Base-by-base conservation (phyloP, 2,113 vertebrate species). In the Rhinopomastus cyanomelas region DNA sequence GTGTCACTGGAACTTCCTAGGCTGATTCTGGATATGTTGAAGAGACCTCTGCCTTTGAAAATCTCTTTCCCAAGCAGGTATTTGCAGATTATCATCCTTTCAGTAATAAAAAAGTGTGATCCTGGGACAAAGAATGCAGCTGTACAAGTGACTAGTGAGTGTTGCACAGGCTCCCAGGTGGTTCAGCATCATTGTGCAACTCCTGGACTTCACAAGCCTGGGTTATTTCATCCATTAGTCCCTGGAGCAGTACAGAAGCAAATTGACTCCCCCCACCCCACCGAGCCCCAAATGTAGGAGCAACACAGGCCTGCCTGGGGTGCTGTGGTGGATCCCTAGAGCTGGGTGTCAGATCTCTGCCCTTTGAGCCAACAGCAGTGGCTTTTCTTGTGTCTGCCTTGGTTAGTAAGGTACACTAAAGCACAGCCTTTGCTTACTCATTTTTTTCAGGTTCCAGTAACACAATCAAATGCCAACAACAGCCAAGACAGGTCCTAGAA, bases 1-100 rank as follows among this genome's bases (percentile, higher is more conserved):
- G 39, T 42, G 81, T 27, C 66, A 79, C 74, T 92, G 78, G 53
- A 93, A 75, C 59, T 62, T 81, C 39, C 51, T 82, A 73, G 49
- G 59, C 17, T 92, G 77, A 65, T 53, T 90, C 46, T 51, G 65
- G 71, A 36, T 30, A 42, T 46, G 30, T 85, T 92, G 76, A 90
- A 72, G 65, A 92, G 57, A 48, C 25, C 81, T 61, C 30, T 77
- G 57, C 29, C 12, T 69, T 60, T 62, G 32, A 48, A 94, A 85
- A 90, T 85, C 36, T 82, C 74, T 90, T 87, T 85, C 34, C 55
- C 32, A 56, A 79, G 74, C 68, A 90, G 59, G 17, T 87, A 85
- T 81, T 29, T 57, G 39, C 55, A 61, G 55, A 87, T 46, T 62
- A 21, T 75, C 22, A 51, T 55, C 53, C 46, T 92, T 49, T 64